Base-by-base conservation (phyloP, 2,888 invertebrate species). In the Eupithecia tripunctaria region DNA sequence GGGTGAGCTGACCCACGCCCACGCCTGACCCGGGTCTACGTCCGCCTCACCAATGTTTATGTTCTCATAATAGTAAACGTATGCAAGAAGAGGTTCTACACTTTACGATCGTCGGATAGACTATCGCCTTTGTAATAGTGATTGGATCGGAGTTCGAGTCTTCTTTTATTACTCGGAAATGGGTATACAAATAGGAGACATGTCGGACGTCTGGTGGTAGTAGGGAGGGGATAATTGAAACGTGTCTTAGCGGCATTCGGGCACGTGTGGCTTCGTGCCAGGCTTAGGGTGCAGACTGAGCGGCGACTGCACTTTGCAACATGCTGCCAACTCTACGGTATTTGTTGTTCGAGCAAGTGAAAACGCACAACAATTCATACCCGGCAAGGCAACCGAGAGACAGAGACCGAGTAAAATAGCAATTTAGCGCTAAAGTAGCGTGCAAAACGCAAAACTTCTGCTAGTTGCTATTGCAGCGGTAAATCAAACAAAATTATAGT, bases 401-500 rank as follows among this genome's bases (percentile, higher is more conserved):
- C n/a, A n/a, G n/a, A n/a, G n/a, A 77, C 79, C 79, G 78, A 59
- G 70, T 67, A 70, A 36, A 60, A 79, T 79, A 78, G 82, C 77
- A 82, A 85, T 87, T 88, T 88, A 82, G 84, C 85, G 84, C 78
- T 86, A 84, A 89, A 91, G 86, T 85, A 78, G 85, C 85, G 85
- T 86, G 85, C 84, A 82, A 87, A 89, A 85, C 82, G 82, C 81
- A 77, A 77, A 83, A 88, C 85, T 86, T 83, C 82, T 85, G 83
- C 83, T 84, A 83, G 83, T 56, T 84, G 81, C 81, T 81, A 80
- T 81, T 84, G 82, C 84, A 84, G 82, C 84, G 78, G 84, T 89
- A 90, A 89, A 91, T 91, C 89, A 88, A 85, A 83, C 80, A 75
- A 86, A 91, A 89, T 90, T 90, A 88, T 85, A 87, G 86, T 77